Percentiles rank a stretch among this genome's conserved stretches.
These are phyloP conservation scores for Elgonia sp. DNA, from an alignment of 2,888 invertebrate species.

Conservation along the genomic window DNA sequence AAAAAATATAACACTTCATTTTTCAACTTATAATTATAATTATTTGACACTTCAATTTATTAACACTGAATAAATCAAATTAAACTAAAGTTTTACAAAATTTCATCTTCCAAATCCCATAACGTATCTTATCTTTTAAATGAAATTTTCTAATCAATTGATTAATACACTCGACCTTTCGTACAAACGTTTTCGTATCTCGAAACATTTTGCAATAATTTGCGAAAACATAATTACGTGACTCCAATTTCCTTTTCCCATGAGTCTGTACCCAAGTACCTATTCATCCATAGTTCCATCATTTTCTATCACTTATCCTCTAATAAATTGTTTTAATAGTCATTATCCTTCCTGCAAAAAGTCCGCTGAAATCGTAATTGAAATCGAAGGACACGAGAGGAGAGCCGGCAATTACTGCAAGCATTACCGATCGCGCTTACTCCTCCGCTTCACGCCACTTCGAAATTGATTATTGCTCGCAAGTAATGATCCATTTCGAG, in stretches of 20 bases:
- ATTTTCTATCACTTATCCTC: conserved; percentile 28
- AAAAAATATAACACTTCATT: too few species aligned
- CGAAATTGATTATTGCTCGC: conserved; percentile 85
- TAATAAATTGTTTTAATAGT: conserved; percentile 45
- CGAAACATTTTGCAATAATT: too few species aligned
- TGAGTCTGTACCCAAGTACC: background rate
- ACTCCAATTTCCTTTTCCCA: conserved; percentile 14
- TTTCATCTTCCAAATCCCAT: too few species aligned
- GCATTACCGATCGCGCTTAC: conserved; percentile 73
- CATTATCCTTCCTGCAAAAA: conserved; percentile 34
- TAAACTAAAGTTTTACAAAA: too few species aligned
- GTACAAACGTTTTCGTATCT: too few species aligned
- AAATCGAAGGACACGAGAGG: conserved; percentile 75
- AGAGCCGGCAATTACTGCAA: conserved; percentile 74
- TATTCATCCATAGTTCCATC: conserved; percentile 18
- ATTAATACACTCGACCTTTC: too few species aligned
- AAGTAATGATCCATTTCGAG: conserved; percentile 85
- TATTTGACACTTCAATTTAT: too few species aligned
- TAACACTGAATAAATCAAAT: too few species aligned
- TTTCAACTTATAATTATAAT: too few species aligned
- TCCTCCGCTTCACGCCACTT: conserved; percentile 78
- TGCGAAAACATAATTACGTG: too few species aligned
- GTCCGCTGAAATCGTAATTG: conserved; percentile 60
- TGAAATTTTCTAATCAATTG: too few species aligned
- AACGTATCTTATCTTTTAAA: too few species aligned